Percentiles rank a stretch among this genome's conserved stretches.
Evolutionary conservation across 2,888 invertebrate genomes (phyloP).

Genomic region (Bibio marci): DNA sequence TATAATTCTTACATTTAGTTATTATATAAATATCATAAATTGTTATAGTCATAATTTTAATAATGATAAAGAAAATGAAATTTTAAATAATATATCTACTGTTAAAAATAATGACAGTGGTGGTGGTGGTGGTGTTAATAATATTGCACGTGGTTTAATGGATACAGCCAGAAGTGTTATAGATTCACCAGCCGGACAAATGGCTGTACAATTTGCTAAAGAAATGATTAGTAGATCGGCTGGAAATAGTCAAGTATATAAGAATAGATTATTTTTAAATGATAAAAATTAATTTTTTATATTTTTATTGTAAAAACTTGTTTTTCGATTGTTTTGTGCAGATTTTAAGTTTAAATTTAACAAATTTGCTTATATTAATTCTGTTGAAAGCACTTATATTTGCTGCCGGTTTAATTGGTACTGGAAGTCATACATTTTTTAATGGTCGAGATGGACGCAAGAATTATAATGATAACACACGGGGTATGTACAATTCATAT

Average conservation of each 20-base stretch:
- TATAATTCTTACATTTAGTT: too few species aligned
- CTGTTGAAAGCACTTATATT: constrained; percentile 67
- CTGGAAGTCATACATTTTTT: constrained; percentile 41
- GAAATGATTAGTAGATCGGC: constrained; percentile 51
- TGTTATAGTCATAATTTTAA: too few species aligned
- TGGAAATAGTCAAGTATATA: constrained; percentile 46
- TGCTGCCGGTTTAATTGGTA: constrained; percentile 62
- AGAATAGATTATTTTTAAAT: too few species aligned
- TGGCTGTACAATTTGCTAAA: constrained; percentile 35
- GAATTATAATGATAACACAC: constrained; percentile 40
- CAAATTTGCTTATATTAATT: constrained; percentile 61
- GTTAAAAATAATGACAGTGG: too few species aligned
- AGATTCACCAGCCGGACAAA: constrained; percentile 25
- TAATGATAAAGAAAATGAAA: too few species aligned
- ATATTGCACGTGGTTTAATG: constrained; percentile 20
- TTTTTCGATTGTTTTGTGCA: constrained; percentile 18
- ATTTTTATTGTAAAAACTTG: too few species aligned
- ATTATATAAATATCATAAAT: too few species aligned
- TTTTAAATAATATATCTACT: too few species aligned
- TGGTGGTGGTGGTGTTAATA: too few species aligned
- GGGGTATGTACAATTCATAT: background rate
- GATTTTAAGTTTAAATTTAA: constrained; percentile 67
- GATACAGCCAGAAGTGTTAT: constrained; percentile 21
- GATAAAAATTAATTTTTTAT: too few species aligned
- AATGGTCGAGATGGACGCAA: constrained; percentile 36